These are phyloP conservation scores for Aporophyla lueneburgensis DNA, from an alignment of 2,888 invertebrate genomes.

Conservation along the genomic window DNA sequence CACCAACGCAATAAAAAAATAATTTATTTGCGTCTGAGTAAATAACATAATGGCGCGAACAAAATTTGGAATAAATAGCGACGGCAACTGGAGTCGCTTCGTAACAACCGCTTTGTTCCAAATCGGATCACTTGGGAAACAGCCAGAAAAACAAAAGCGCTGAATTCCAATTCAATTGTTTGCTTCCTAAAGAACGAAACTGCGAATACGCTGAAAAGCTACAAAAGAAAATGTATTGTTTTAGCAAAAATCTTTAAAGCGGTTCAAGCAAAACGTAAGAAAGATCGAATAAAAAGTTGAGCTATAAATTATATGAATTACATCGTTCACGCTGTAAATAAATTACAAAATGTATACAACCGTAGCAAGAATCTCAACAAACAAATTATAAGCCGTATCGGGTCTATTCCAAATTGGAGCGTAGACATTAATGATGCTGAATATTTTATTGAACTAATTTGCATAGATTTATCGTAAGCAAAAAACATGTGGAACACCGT, in stretches of 20 bases:
- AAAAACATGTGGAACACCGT: conserved; percentile 32
- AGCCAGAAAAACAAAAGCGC: conserved; percentile 64
- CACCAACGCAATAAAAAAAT: conserved; percentile 88
- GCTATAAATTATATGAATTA: conserved; percentile 41
- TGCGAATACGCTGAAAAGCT: conserved; percentile 37
- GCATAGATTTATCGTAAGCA: conserved; percentile 51
- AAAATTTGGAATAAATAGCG: conserved; percentile 63
- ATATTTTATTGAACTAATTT: conserved; percentile 56
- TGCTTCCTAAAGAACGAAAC: conserved; percentile 47
- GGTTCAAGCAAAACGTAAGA: conserved; percentile 19
- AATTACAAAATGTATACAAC: conserved; percentile 50
- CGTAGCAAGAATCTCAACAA: conserved; percentile 43
- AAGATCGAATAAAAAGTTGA: conserved; percentile 37
- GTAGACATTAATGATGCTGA: conserved; percentile 50
- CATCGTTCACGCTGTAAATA: conserved; percentile 43
- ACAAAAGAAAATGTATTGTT: conserved; percentile 50
- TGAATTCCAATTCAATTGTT: conserved; percentile 62
- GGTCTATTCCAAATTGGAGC: conserved; percentile 45
- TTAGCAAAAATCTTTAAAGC: conserved; percentile 33
- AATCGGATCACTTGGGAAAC: conserved; percentile 67
- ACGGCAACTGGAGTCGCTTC: conserved; percentile 60
- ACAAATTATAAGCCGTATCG: conserved; percentile 46
- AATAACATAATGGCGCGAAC: conserved; percentile 85
- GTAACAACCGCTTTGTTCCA: conserved; percentile 62
- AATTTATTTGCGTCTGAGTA: conserved; percentile 88